These are phyloP conservation scores for Zoanthus sociatus DNA, from an alignment of 92 coral and sea anemone genomes.

Conservation along the genomic window DNA sequence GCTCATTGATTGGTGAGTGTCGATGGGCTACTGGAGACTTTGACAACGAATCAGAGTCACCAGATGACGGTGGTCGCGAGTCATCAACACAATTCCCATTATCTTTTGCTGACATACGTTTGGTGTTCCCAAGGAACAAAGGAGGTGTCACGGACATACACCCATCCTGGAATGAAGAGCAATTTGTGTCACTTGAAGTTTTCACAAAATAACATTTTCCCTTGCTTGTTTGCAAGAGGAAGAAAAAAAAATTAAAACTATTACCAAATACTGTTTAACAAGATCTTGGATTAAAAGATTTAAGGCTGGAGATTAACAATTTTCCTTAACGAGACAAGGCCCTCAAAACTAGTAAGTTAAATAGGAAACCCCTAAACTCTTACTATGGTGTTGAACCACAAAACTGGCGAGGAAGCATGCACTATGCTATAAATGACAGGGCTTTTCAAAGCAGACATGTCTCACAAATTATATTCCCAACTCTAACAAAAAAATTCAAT, in stretches of 20 bases:
- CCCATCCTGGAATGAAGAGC: slow-evolving; percentile 49
- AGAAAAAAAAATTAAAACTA: too few relatives aligned
- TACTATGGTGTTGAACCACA: too few relatives aligned
- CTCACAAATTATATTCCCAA: too few relatives aligned
- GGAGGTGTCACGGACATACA: slow-evolving; percentile 76
- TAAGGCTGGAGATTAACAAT: too few relatives aligned
- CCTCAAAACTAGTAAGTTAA: too few relatives aligned
- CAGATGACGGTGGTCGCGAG: slow-evolving; percentile 57
- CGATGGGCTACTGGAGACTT: slow-evolving; percentile 13
- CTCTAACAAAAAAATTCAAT: too few relatives aligned
- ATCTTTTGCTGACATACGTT: slow-evolving; percentile 56
- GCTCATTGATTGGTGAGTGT: slow-evolving; percentile 52
- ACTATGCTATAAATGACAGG: too few relatives aligned
- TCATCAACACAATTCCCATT: slow-evolving; percentile 17
- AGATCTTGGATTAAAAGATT: not conserved
- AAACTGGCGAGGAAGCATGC: too few relatives aligned
- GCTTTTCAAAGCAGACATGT: too few relatives aligned
- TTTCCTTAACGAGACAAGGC: too few relatives aligned
- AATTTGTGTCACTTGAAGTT: not conserved
- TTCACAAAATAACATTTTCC: not conserved
- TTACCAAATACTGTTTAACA: not conserved
- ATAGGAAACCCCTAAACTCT: too few relatives aligned
- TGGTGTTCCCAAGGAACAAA: slow-evolving; percentile 66
- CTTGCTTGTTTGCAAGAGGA: too few relatives aligned
- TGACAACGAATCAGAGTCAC: slow-evolving; percentile 41